Evolutionary conservation across 2,113 vertebrate genomes (phyloP), one percentile per base, ranked within the genome.

Genomic region (Forbesichthys agassizii): DNA sequence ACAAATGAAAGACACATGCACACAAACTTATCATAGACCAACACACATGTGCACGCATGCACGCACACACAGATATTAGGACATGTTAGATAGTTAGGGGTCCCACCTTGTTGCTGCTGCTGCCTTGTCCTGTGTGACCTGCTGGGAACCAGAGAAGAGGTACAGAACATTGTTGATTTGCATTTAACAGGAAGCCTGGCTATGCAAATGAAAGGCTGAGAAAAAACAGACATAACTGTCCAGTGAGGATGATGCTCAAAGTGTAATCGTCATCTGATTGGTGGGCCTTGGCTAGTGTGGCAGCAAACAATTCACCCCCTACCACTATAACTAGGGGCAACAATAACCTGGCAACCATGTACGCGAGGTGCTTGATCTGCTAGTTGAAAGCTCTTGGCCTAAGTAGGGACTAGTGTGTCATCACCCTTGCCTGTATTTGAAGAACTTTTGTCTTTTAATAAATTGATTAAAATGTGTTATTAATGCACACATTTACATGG

Each of bases 321-420:
- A 86, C 65, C 83, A 91, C 78, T 74, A 90, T 91, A 89, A 85
- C 90, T 84, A 83, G 14, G 80, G 87, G 92, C 92, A 95, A 94
- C 92, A 92, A 95, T 92, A 93, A 92, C 94, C 93, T 92, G 93
- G 94, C 93, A 95, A 95, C 93, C 87, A 78, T 86, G 79, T 88
- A 84, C 86, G 90, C 9, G 73, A 81, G 83, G 79, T 75, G 88
- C 80, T 86, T 90, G 90, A 92, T 90, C 86, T 48, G 61, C 77
- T 75, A 82, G 81, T 86, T 90, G 86, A 88, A 90, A 88, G 87
- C 3, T 79, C 78, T 77, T 62, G 53, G 84, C 80, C 80, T 27
- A 73, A 71, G 87, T 69, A 64, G 75, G 62, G 47, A 54, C 66
- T 70, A 79, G 76, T 85, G 74, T 84, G 62, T 85, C 27, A 48